Evolutionary conservation across 2,113 vertebrate species (phyloP).

Genomic region (Connochaetes taurinus): DNA sequence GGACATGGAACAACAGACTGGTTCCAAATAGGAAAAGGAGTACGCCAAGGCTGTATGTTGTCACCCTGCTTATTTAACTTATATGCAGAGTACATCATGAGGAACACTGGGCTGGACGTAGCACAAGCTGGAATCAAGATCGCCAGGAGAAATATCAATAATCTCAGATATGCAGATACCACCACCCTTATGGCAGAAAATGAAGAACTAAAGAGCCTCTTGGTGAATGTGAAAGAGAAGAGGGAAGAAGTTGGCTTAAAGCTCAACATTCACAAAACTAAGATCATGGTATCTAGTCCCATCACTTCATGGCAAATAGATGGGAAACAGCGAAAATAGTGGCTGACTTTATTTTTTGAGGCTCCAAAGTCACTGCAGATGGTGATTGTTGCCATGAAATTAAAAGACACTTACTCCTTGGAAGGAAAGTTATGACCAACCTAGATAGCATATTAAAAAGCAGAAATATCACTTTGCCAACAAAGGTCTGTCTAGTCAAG

Average conservation of each 20-base stretch:
- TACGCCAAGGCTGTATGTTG: background rate
- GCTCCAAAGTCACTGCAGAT: background rate
- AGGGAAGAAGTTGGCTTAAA: background rate
- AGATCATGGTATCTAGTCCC: background rate
- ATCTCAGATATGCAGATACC: background rate
- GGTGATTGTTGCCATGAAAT: rapidly evolving
- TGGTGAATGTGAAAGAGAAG: background rate
- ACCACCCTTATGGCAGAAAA: background rate
- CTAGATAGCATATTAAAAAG: background rate
- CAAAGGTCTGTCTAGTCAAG: background rate
- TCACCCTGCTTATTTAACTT: background rate
- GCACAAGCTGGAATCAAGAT: background rate
- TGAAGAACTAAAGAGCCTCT: background rate
- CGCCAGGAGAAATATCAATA: background rate
- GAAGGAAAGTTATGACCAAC: background rate
- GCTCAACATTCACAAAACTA: background rate
- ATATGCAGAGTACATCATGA: background rate
- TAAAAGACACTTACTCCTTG: background rate
- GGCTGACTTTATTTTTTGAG: rapidly evolving
- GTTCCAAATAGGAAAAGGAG: background rate
- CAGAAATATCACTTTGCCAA: background rate
- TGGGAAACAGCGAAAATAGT: background rate
- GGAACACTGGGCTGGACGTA: rapidly evolving
- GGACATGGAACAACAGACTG: background rate
- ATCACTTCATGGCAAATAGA: background rate